Evolutionary conservation across 2,888 invertebrate species (phyloP).

Genomic region (Nesidiocoris tenuis): DNA sequence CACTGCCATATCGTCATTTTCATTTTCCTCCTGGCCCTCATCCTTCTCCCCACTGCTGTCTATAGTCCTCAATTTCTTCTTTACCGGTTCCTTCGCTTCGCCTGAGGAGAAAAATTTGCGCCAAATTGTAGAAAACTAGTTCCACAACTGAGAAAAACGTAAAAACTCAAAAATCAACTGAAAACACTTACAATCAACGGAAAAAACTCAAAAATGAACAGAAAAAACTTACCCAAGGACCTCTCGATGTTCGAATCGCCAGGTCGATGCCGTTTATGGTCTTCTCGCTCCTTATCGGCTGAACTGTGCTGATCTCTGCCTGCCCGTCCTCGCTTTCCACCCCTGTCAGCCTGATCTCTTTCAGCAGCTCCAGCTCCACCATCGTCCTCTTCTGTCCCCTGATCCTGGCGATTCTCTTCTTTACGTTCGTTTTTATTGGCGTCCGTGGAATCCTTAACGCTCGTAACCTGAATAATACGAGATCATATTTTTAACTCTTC

Average conservation of each 20-base stretch:
- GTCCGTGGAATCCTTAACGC: neutral
- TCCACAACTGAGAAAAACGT: too few species aligned
- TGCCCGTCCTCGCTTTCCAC: constrained; percentile 53
- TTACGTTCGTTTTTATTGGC: constrained; percentile 6
- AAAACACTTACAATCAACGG: too few species aligned
- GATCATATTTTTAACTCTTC: too few species aligned
- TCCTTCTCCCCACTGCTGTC: constrained; percentile 58
- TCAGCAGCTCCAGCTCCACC: constrained; percentile 74
- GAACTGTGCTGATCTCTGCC: constrained; percentile 51
- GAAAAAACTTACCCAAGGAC: constrained; percentile 62
- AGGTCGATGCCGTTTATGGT: constrained; percentile 67
- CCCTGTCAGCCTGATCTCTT: constrained; percentile 55
- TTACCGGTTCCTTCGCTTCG: constrained; percentile 64
- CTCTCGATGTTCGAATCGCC: constrained; percentile 74
- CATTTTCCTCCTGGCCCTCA: constrained; percentile 54
- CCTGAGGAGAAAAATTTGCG: constrained; percentile 54
- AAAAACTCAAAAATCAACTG: too few species aligned
- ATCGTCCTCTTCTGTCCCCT: constrained; percentile 54
- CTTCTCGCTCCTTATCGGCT: constrained; percentile 53
- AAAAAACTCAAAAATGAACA: too few species aligned
- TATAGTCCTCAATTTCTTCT: constrained; percentile 64
- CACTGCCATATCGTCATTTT: constrained; percentile 44
- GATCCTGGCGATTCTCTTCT: constrained; percentile 9
- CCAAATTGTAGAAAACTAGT: too few species aligned
- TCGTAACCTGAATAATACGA: constrained; percentile 7